Evolutionary conservation across 1,140 invertebrate genomes (phyloP).

Genomic region (Drosophila repleta): DNA sequence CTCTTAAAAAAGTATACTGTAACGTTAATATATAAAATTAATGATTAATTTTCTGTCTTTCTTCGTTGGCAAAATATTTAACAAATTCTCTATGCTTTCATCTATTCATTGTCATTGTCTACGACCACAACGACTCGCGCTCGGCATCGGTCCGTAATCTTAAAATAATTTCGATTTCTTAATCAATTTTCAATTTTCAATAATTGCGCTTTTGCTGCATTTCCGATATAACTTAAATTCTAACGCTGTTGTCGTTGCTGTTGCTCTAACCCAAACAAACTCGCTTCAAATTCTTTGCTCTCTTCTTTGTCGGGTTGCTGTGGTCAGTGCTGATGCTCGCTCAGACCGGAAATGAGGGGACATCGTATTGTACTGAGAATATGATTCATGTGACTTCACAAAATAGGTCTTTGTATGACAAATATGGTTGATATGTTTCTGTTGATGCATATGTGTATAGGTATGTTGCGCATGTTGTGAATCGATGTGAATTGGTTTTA

Average conservation of each 20-base stretch:
- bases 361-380: not conserved
- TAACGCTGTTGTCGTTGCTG: conserved; percentile 16
- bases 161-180: conserved; percentile 44
- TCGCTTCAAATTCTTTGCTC: conserved; percentile 15
- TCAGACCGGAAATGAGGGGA: conserved; percentile 11
- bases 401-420: conserved; percentile 44
- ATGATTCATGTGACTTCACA: conserved; percentile 14
- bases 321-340: conserved; percentile 12
- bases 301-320: conserved; percentile 19
- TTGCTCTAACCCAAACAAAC: conserved; percentile 6
- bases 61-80: conserved; percentile 58
- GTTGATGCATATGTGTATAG: conserved; percentile 54
- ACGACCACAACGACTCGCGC: conserved; percentile 16
- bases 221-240: conserved; percentile 34
- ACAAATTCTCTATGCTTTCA: conserved; percentile 64
- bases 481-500: conserved; percentile 27
- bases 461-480: conserved; percentile 39
- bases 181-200: conserved; percentile 14
- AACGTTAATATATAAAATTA: conserved; percentile 57
- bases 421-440: conserved; percentile 77
- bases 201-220: conserved; percentile 24
- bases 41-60: conserved; percentile 47
- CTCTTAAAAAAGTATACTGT: conserved; percentile 45
- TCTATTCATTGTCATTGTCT: conserved; percentile 30
- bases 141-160: conserved; percentile 29